Evolutionary conservation across 2,888 invertebrate genomes (phyloP), one percentile per base, ranked within the genome.

Genomic region (Ormyrus thymus): DNA sequence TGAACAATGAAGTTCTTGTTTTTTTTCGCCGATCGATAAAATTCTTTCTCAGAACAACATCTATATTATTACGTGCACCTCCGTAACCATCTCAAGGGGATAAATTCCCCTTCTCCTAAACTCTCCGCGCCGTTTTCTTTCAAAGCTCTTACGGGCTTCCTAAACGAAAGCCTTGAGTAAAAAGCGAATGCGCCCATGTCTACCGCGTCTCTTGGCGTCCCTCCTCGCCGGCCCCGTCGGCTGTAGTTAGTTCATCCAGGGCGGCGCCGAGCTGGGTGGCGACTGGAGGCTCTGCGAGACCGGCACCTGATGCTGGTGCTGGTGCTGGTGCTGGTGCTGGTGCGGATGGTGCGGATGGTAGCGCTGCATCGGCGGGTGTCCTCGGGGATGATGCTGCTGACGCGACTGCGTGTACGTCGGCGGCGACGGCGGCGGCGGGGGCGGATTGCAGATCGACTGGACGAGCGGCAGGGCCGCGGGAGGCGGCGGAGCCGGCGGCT

Each of bases 381-480:
- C 85, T 79, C 86, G 86, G 81, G 83, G 15, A 65, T 56, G 86
- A 43, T 84, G 83, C 29, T 82, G 84, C 79, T 86, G 85, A n/a
- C 86, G 86, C 48, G 84, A 83, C 73, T 86, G 85, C 6, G 84
- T 82, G 65, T 86, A 86, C 9, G 85, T 84, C 55, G 84, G 87
- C 43, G 84, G 86, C 10, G 86, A 87, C 7, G 88, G 84, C 6
- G 85, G 87, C 8, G 87, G 86, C 10, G 88, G 87, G 4, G 88
- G 88, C 55, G 88, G 88, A 84, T 87, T 87, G 78, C 88, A 88
- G 72, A 87, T 87, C 8, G 87, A 88, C 75, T 87, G 87, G 84
- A 87, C 86, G 71, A 87, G 83, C 53, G 87, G 86, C 59, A 29
- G 58, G 7, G 65, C n/a, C 15, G 75, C 61, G 7, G 76, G 29